phyloP scores from a whole-genome alignment of 2,797 vertebrate genomes.

The Enteromius viviparus region DNA sequence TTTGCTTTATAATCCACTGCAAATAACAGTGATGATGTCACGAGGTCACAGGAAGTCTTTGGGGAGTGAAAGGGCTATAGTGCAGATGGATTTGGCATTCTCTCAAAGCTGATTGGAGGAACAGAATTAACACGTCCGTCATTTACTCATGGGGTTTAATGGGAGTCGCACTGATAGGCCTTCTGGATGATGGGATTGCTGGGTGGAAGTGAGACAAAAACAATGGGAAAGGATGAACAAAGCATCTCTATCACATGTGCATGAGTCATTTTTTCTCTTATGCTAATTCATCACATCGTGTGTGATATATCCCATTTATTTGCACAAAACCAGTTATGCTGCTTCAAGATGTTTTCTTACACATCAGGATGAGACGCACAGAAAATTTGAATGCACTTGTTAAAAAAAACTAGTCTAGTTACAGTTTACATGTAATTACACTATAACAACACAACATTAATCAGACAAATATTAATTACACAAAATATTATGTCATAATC shows the following conservation, averaged over 20 bases:
- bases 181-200: slow-evolving; percentile 11
- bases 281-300: neutral
- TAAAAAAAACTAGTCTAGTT: neutral
- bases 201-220: slow-evolving; percentile 14
- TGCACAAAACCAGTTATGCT: neutral
- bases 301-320: neutral
- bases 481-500: too few species aligned
- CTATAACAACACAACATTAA: too few species aligned
- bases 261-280: slow-evolving; percentile 1
- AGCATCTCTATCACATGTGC: slow-evolving; percentile 1
- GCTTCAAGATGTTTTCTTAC: neutral
- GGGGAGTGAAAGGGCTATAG: slow-evolving; percentile 29
- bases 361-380: neutral
- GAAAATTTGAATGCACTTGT: too few species aligned
- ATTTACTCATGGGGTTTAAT: slow-evolving; percentile 8
- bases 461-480: too few species aligned
- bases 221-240: neutral
- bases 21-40: slow-evolving; percentile 21
- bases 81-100: slow-evolving; percentile 23
- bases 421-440: neutral
- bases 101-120: slow-evolving; percentile 30
- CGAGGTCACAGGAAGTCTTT: slow-evolving; percentile 12
- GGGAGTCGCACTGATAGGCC: neutral
- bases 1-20: slow-evolving; percentile 31
- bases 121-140: neutral